Conservation (phyloP, 2,888 invertebrate species). For the Drosophila borborema region DNA sequence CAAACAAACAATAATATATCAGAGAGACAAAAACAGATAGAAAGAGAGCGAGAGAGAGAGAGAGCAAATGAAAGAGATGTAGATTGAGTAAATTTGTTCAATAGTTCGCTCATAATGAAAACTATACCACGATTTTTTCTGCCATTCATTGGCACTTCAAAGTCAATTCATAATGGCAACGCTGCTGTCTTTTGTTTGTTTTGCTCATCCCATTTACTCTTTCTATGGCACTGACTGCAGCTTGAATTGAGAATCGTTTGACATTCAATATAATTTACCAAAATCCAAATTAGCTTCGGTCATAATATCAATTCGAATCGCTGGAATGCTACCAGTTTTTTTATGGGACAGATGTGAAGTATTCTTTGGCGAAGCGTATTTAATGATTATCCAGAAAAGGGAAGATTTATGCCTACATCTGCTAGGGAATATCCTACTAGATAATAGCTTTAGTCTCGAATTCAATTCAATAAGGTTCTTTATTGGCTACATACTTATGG, state of each 20-base stretch:
- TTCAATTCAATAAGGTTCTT: background rate
- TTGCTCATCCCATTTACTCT: slow-evolving; percentile 35
- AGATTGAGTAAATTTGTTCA: slow-evolving; percentile 72
- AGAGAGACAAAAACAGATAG: background rate
- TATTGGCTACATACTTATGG: no score
- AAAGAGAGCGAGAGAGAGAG: background rate
- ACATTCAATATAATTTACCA: slow-evolving; percentile 53
- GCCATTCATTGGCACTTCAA: slow-evolving; percentile 77
- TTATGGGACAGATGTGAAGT: slow-evolving; percentile 53
- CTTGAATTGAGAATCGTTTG: slow-evolving; percentile 30
- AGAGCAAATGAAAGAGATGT: slow-evolving; percentile 15
- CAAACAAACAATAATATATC: slow-evolving; percentile 58
- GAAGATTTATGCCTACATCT: background rate
- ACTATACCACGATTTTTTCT: slow-evolving; percentile 63
- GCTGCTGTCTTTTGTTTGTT: slow-evolving; percentile 26
- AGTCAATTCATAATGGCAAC: slow-evolving; percentile 68
- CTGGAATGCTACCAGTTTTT: slow-evolving; percentile 5
- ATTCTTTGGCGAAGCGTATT: background rate
- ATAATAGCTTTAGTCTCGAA: background rate
- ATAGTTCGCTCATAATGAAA: slow-evolving; percentile 72
- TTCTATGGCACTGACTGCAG: slow-evolving; percentile 11
- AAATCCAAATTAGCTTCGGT: slow-evolving; percentile 45
- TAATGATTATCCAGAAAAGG: no score
- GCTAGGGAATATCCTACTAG: no score
- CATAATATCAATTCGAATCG: slow-evolving; percentile 68